Percentiles rank a stretch among this genome's conserved stretches.
Evolutionary conservation across 1,140 invertebrate species (phyloP).

Genomic region (Drosophila rhopaloa): DNA sequence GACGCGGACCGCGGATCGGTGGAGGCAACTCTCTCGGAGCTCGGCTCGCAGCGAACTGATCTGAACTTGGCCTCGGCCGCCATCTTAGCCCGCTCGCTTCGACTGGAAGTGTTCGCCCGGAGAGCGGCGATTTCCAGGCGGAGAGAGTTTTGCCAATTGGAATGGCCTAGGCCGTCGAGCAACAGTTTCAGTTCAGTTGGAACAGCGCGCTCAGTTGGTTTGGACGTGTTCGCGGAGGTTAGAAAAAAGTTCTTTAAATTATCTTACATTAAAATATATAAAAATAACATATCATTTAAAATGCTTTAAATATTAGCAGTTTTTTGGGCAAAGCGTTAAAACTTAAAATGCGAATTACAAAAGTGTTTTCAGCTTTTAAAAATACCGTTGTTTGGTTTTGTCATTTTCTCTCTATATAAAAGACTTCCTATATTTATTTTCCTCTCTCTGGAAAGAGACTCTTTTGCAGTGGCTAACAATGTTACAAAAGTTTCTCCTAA

Average conservation of each 20-base stretch:
- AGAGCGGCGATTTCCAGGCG: constrained; percentile 45
- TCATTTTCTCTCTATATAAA: too few relatives aligned
- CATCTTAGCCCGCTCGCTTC: constrained; percentile 71
- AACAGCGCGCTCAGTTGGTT: constrained; percentile 59
- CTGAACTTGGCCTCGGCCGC: constrained; percentile 84
- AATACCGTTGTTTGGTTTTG: too few relatives aligned
- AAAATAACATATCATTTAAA: neutral
- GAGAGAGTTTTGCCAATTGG: constrained; percentile 43
- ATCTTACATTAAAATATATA: neutral
- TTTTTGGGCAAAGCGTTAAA: too few relatives aligned
- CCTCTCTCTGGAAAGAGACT: too few relatives aligned
- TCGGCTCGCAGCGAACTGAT: constrained; percentile 74
- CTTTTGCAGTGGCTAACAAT: too few relatives aligned
- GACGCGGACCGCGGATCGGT: constrained; percentile 33
- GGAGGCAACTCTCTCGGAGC: constrained; percentile 72
- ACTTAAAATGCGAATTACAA: too few relatives aligned
- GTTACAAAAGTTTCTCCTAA: too few relatives aligned
- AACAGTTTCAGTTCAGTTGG: constrained; percentile 72
- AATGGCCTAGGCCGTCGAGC: constrained; percentile 13
- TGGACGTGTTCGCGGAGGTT: constrained; percentile 68
- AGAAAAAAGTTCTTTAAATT: neutral
- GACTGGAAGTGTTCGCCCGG: constrained; percentile 33
- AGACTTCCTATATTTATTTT: too few relatives aligned
- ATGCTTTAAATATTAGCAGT: too few relatives aligned
- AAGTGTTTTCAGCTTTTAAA: too few relatives aligned